Evolutionary conservation across 2,888 invertebrate species (phyloP).

Genomic region (Melanchra persicariae): DNA sequence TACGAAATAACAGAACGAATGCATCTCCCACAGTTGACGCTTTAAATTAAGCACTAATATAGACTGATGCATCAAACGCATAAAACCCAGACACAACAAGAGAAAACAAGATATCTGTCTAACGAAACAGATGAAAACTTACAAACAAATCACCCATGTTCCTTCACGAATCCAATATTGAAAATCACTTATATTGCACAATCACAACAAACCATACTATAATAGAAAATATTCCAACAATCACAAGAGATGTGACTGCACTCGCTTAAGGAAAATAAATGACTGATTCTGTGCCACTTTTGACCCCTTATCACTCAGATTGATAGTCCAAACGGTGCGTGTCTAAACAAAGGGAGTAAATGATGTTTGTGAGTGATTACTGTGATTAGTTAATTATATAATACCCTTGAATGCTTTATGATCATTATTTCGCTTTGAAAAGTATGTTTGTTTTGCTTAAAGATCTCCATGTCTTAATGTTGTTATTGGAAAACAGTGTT

Average conservation of each 20-base stretch:
- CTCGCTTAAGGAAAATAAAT: constrained; percentile 53
- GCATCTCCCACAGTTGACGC: constrained; percentile 19
- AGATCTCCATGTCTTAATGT: background rate
- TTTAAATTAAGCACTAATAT: constrained; percentile 22
- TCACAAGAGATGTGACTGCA: constrained; percentile 52
- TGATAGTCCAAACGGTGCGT: constrained; percentile 60
- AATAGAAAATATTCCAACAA: constrained; percentile 21
- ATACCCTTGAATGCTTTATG: constrained; percentile 8
- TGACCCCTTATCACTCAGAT: constrained; percentile 65
- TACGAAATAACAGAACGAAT: constrained; percentile 19
- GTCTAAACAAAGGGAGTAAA: constrained; percentile 61
- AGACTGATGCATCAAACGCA: constrained; percentile 11
- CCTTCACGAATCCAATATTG: background rate
- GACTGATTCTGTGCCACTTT: constrained; percentile 55
- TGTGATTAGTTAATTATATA: constrained; percentile 58
- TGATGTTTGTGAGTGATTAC: constrained; percentile 63
- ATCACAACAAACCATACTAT: constrained; percentile 48
- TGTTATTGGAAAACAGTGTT: constrained; percentile 2
- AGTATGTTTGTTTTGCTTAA: background rate
- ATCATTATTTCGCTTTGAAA: constrained; percentile 21
- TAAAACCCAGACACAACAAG: constrained; percentile 26
- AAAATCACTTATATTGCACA: constrained; percentile 29
- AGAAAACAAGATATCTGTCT: background rate
- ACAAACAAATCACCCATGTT: constrained; percentile 78
- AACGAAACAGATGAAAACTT: constrained; percentile 61